phyloP scores from a whole-genome alignment of 2,888 invertebrate genomes.

The Brassicogethes aeneus region DNA sequence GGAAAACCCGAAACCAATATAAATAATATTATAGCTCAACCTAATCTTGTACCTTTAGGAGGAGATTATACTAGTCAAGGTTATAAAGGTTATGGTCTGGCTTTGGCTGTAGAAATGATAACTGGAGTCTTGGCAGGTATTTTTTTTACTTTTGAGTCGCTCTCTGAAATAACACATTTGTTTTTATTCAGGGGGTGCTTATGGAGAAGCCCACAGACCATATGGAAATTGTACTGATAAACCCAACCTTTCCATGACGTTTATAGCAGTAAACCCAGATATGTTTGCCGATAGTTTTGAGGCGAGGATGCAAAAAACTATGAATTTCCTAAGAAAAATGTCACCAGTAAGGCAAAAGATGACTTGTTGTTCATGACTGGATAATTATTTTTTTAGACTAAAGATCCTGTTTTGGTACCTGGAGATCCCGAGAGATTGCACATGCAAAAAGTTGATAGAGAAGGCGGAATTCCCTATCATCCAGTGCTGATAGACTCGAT shows the following conservation, averaged over 20 bases:
- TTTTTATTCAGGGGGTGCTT: background rate
- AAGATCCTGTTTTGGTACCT: too few relatives aligned
- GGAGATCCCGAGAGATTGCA: conserved; percentile 73
- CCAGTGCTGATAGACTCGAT: conserved; percentile 5
- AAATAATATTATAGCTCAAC: too few relatives aligned
- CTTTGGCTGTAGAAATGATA: conserved; percentile 78
- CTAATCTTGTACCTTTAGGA: too few relatives aligned
- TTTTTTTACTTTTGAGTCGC: too few relatives aligned
- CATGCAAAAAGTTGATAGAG: conserved; percentile 53
- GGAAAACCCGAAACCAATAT: conserved; percentile 60
- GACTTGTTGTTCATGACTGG: too few relatives aligned
- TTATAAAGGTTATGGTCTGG: conserved; percentile 84
- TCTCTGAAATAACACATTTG: too few relatives aligned
- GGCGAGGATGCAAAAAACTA: conserved; percentile 7
- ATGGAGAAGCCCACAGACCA: background rate
- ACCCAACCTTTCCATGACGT: background rate
- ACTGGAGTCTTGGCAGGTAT: conserved; percentile 74
- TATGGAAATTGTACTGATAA: conserved; percentile 28
- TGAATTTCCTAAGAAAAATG: conserved; percentile 9
- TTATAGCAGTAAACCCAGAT: conserved; percentile 62
- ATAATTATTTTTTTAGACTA: too few relatives aligned
- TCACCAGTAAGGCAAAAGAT: conserved; percentile 10
- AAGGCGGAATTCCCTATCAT: conserved; percentile 53
- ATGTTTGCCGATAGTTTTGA: conserved; percentile 72
- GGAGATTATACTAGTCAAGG: conserved; percentile 67